Base-by-base conservation (phyloP, 2,113 vertebrate genomes). In the Cephalophus harveyi region DNA sequence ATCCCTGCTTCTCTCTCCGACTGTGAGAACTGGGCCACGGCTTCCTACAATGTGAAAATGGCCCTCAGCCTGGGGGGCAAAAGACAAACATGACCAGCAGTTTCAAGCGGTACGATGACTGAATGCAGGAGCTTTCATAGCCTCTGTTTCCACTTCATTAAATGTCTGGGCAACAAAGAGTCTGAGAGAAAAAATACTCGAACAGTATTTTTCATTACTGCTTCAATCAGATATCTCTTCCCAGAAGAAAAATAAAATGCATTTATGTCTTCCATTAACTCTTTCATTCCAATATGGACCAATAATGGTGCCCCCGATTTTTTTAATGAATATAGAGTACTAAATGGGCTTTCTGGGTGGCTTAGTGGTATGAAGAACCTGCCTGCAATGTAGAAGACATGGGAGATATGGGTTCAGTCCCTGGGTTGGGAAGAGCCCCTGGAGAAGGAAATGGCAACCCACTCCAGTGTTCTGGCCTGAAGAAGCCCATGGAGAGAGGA, bases 81-180 rank as follows among this genome's bases (percentile, higher is more conserved):
- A 57, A 27, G 54, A 2, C n/a, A 90, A n/a, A 13, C 3, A 16
- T 3, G 46, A 43, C 5, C 64, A 16, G 8, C 30, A 43, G 21
- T 27, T 85, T 55, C 30, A 6, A 54, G 85, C 30, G 28, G 0
- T 9, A 1, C 43, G 30, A 17, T n/a, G 14, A 64, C 52, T 0
- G 2, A 1, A 23, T 3, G 40, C 43, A 21, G 8, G 33, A 40
- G 43, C n/a, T 62, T 88, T 21, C 4, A 0, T 0, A 0, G 87
- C 60, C 36, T 91, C 87, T 91, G 15, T 19, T 81, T 14, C 1
- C 43, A 83, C 54, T 36, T n/a, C 8, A 23, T 54, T 97, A 91
- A 2, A 30, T 9, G 7, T 21, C 30, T 11, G n/a, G 14, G 17
- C 21, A 28, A 7, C 2, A 11, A 17, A 6, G 33, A 50, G 62